Percentiles rank a stretch among this genome's conserved stretches.
Conservation (phyloP, 1,140 invertebrate species). For the Drosophila parabipectinata region DNA sequence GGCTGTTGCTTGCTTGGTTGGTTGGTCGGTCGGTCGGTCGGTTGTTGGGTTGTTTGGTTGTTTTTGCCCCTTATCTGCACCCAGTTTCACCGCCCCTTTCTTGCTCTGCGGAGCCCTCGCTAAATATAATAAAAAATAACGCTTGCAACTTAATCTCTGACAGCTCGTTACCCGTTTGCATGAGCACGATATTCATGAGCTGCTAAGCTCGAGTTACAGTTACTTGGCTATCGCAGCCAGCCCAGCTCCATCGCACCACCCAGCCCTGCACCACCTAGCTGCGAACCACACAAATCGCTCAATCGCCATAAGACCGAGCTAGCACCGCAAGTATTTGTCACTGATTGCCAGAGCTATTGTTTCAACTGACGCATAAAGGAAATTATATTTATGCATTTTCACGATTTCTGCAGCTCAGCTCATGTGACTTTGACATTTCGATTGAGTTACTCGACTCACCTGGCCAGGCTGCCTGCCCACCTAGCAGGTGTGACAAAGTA, state of each 20-base stretch:
- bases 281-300: constrained; percentile 24
- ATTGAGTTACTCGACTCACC: constrained; percentile 63
- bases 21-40: background rate
- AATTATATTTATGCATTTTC: constrained; percentile 67
- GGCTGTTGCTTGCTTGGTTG: constrained; percentile 9
- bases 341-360: constrained; percentile 47
- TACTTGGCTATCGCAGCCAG: constrained; percentile 24
- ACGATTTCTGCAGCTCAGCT: constrained; percentile 39
- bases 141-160: constrained; percentile 82
- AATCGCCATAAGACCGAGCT: constrained; percentile 11
- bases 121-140: constrained; percentile 83
- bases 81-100: constrained; percentile 8
- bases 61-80: constrained; percentile 64
- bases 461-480: background rate
- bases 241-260: background rate
- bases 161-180: constrained; percentile 82
- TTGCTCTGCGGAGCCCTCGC: constrained; percentile 23
- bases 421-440: constrained; percentile 71
- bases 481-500: background rate
- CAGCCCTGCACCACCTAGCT: background rate
- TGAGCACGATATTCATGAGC: constrained; percentile 82
- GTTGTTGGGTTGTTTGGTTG: constrained; percentile 1
- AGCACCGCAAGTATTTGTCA: constrained; percentile 36
- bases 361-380: constrained; percentile 51
- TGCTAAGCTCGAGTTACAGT: constrained; percentile 81